Evolutionary conservation across 2,888 invertebrate species (phyloP), one percentile per base, ranked within the genome.

Genomic region (Corbicula japonica): DNA sequence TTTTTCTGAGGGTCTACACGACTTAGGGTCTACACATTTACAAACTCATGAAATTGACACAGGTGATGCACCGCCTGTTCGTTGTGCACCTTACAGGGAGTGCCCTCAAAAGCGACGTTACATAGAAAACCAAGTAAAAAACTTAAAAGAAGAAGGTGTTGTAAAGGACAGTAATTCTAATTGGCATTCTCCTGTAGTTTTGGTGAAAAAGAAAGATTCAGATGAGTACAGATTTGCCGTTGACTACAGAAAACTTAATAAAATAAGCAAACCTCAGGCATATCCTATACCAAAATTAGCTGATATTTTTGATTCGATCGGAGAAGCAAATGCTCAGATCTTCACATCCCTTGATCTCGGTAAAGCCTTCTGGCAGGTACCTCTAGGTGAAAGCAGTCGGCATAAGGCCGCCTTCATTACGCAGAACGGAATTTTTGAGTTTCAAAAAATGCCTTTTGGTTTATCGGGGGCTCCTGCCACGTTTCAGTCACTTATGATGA

Each of bases 321-420:
- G 84, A 2, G 75, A 78, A 28, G 28, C 72, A 15, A 63, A 84
- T 28, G 73, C 80, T 1, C n/a, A 70, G 8, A 60, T 61, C 48
- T 83, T 81, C 48, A 60, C 80, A 8, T 61, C 50, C 26, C n/a
- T 80, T 10, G 86, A 86, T 60, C 34, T 85, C 12, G 52, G 60
- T 1, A 65, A 65, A 48, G 75, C 76, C 2, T 84, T 73, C 50
- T 82, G 77, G 76, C 80, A 84, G 35, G 65, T 82, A n/a, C 73
- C 72, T 2, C 23, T 81, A n/a, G 58, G 54, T 34, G 63, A 68
- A 18, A 44, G 56, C 0, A 73, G 71, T 3, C 46, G 38, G 30
- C 46, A 74, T 12, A 79, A 79, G 41, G 32, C 81, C 23, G 75
- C 72, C 1, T 78, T 84, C 41, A 61, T 81, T 1, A 76, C 79